phyloP scores from a whole-genome alignment of 2,113 vertebrate genomes.

The Neomonachus schauinslandi region DNA sequence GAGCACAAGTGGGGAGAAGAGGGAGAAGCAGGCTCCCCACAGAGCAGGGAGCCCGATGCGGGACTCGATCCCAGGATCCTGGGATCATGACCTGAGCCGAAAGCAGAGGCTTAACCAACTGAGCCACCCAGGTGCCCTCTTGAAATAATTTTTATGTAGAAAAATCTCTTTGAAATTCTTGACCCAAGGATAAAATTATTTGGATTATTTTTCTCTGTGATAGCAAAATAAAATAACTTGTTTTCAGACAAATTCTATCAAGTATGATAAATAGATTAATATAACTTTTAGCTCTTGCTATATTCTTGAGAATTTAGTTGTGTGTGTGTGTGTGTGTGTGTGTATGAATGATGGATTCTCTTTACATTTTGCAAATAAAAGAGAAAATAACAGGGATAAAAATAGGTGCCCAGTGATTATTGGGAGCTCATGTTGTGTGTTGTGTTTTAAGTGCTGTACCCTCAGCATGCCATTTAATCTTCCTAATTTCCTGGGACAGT shows the following conservation, averaged over 20 bases:
- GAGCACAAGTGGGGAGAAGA: too few species aligned
- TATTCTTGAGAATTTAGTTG: not conserved
- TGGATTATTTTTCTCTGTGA: not conserved
- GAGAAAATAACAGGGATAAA: not conserved
- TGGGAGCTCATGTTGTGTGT: not conserved
- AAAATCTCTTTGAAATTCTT: conserved; percentile 37
- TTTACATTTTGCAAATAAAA: not conserved
- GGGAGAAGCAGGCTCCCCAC: too few species aligned
- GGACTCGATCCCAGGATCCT: too few species aligned
- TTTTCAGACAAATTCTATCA: not conserved
- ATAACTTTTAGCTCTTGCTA: not conserved
- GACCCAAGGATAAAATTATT: conserved; percentile 16
- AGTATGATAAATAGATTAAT: not conserved
- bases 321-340: not conserved
- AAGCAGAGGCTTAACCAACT: too few species aligned
- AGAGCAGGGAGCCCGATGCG: too few species aligned
- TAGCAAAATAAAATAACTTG: conserved; percentile 24
- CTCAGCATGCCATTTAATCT: not conserved
- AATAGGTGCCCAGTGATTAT: not conserved
- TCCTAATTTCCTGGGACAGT: not conserved
- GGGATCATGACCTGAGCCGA: too few species aligned
- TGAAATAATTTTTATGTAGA: not conserved
- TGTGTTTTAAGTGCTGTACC: not conserved
- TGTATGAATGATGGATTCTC: not conserved
- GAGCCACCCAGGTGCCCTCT: not conserved